Evolutionary conservation across 2,797 vertebrate species (phyloP).

Genomic region (Apodemus agrarius): DNA sequence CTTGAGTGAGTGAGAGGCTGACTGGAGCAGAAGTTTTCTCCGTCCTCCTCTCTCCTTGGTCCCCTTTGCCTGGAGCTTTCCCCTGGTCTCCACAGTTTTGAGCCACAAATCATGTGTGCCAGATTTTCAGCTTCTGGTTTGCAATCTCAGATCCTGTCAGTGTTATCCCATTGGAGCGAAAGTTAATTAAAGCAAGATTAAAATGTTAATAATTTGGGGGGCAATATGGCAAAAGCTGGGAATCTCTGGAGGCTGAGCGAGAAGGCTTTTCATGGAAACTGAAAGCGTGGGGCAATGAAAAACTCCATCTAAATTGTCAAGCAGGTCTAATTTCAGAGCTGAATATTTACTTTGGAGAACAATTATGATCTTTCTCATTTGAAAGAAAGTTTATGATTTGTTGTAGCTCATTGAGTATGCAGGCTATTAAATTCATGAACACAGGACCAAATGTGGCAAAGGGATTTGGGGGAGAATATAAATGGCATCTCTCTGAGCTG

Average conservation of each 20-base stretch:
- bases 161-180: constrained; percentile 71
- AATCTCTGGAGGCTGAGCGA: constrained; percentile 60
- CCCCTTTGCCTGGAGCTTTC: constrained; percentile 36
- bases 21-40: background rate
- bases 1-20: background rate
- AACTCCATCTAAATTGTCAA: constrained; percentile 67
- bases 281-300: constrained; percentile 62
- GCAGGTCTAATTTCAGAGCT: constrained; percentile 63
- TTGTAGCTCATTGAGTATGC: constrained; percentile 10
- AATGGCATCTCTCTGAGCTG: background rate
- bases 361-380: constrained; percentile 67
- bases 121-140: constrained; percentile 69
- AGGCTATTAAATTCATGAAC: constrained; percentile 57
- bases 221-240: constrained; percentile 67
- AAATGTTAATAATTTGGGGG: constrained; percentile 78
- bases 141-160: constrained; percentile 69
- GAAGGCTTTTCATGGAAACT: constrained; percentile 69
- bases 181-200: constrained; percentile 82
- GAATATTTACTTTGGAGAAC: constrained; percentile 76
- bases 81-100: constrained; percentile 33
- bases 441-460: background rate
- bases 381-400: constrained; percentile 67
- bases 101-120: constrained; percentile 63
- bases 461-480: background rate
- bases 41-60: background rate